Evolutionary conservation across 2,797 vertebrate species (phyloP).

Genomic region (Eidolon dupreanum): DNA sequence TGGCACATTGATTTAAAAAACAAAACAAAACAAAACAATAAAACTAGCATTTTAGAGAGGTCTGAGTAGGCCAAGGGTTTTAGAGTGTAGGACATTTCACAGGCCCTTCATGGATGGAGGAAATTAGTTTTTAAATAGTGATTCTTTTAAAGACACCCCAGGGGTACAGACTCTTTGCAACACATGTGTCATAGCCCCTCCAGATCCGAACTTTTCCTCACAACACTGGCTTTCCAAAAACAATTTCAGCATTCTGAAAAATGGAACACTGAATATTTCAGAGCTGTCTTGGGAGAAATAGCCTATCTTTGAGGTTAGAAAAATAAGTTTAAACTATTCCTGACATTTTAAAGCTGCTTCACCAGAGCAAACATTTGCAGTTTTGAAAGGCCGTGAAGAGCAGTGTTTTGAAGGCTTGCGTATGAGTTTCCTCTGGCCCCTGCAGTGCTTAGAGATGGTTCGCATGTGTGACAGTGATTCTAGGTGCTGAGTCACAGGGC

Average conservation of each 20-base stretch:
- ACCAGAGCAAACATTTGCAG: slow-evolving; percentile 65
- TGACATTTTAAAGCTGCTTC: slow-evolving; percentile 78
- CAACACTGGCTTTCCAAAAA: slow-evolving; percentile 80
- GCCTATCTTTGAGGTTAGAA: slow-evolving; percentile 82
- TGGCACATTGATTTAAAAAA: not conserved
- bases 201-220: slow-evolving; percentile 73
- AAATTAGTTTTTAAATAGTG: slow-evolving; percentile 84
- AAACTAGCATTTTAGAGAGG: slow-evolving; percentile 70
- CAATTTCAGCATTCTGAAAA: slow-evolving; percentile 73
- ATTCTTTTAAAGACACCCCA: slow-evolving; percentile 81
- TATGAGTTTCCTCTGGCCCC: not conserved
- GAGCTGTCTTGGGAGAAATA: slow-evolving; percentile 82
- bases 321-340: slow-evolving; percentile 82
- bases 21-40: too few species aligned
- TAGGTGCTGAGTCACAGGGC: not conserved
- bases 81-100: slow-evolving; percentile 83
- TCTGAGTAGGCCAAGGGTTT: slow-evolving; percentile 79
- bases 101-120: slow-evolving; percentile 82
- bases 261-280: slow-evolving; percentile 75
- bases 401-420: not conserved
- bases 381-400: not conserved
- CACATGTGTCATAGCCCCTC: slow-evolving; percentile 72
- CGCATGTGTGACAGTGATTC: fast-evolving
- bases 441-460: not conserved
- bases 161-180: slow-evolving; percentile 68